Conservation (phyloP, 1,140 invertebrate species). For the Penaeus indicus region DNA sequence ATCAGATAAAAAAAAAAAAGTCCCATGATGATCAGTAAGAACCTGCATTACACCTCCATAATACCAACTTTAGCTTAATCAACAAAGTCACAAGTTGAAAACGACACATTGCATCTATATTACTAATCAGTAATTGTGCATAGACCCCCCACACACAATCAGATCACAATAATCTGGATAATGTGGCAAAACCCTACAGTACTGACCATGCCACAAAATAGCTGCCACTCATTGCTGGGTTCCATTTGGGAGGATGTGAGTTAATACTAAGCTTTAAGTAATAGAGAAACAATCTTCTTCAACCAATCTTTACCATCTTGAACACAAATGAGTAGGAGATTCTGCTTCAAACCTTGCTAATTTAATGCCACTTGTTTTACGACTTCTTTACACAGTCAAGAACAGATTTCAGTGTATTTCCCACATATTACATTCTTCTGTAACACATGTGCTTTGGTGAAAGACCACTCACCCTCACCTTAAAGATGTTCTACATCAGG, state of each 20-base stretch:
- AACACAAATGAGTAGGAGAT: constrained; percentile 45
- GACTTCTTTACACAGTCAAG: neutral
- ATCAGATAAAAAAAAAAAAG: constrained; percentile 36
- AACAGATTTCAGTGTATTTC: too few species aligned
- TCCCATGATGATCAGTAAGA: constrained; percentile 44
- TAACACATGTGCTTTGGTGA: too few species aligned
- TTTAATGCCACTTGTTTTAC: neutral
- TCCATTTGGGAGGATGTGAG: neutral
- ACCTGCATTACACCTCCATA: constrained; percentile 27
- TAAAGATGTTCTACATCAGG: too few species aligned
- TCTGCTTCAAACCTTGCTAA: constrained; percentile 33
- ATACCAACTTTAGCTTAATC: constrained; percentile 29
- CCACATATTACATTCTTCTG: too few species aligned
- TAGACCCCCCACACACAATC: constrained; percentile 19
- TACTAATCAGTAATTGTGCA: constrained; percentile 41
- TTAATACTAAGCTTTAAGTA: neutral
- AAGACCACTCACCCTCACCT: too few species aligned
- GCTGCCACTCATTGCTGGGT: constrained; percentile 13
- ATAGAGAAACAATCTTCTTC: constrained; percentile 5
- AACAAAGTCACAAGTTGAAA: constrained; percentile 31
- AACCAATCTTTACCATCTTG: neutral
- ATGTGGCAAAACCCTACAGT: neutral
- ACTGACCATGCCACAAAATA: constrained; percentile 12
- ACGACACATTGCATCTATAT: constrained; percentile 1
- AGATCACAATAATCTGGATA: constrained; percentile 34